A percentile compares a stretch with the other conserved stretches of the same genome.
phyloP scores from a whole-genome alignment of 2,888 invertebrate genomes.

The Tachina fera region DNA sequence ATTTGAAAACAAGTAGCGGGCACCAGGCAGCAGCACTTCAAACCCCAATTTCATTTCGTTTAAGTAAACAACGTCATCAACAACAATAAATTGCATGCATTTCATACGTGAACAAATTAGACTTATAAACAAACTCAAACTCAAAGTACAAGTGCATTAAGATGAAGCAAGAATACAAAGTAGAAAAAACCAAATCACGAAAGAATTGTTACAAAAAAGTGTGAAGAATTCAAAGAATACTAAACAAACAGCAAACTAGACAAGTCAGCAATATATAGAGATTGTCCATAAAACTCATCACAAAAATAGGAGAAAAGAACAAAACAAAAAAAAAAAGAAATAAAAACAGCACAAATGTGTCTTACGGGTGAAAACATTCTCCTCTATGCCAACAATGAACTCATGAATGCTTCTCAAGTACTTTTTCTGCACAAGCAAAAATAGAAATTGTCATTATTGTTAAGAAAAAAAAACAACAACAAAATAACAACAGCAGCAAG shows the following conservation, averaged over 20 bases:
- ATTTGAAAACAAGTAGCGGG: conserved; percentile 46
- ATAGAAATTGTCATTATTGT: conserved; percentile 55
- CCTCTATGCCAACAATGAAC: conserved; percentile 39
- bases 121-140: conserved; percentile 19
- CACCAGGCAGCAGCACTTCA: conserved; percentile 51
- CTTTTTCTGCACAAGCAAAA: conserved; percentile 11
- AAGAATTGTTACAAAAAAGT: conserved; percentile 56
- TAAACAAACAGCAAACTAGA: conserved; percentile 55
- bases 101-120: conserved; percentile 52
- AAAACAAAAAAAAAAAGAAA: neutral
- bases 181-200: neutral
- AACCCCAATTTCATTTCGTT: conserved; percentile 64
- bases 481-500: conserved; percentile 1
- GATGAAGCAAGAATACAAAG: neutral
- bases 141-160: conserved; percentile 45
- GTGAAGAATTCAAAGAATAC: conserved; percentile 65
- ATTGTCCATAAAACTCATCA: conserved; percentile 48
- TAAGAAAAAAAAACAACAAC: conserved; percentile 8
- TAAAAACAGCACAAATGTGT: conserved; percentile 39
- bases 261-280: conserved; percentile 43
- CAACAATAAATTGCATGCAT: conserved; percentile 52
- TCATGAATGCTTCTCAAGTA: conserved; percentile 59
- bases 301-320: neutral
- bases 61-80: conserved; percentile 25
- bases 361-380: conserved; percentile 20